Conservation (phyloP, 2,888 invertebrate species). For the Drosophila robusta region DNA sequence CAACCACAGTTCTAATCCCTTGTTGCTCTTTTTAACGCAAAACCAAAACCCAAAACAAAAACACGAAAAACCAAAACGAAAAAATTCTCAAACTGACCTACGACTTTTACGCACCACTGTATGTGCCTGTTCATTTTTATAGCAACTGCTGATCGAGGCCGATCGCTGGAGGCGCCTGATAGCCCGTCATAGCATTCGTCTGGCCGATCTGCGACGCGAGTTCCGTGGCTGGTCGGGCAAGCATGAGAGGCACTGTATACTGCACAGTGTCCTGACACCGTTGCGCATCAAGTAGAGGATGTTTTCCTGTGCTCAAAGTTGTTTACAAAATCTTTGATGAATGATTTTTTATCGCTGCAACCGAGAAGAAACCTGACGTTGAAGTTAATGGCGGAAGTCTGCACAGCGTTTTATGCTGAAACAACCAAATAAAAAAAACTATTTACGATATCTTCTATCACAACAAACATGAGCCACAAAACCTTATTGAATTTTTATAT, state of each 20-base stretch:
- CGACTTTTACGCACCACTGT: constrained; percentile 72
- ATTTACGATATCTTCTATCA: constrained; percentile 60
- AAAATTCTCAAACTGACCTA: constrained; percentile 37
- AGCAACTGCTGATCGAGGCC: constrained; percentile 82
- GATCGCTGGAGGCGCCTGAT: constrained; percentile 84
- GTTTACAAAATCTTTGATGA: constrained; percentile 45
- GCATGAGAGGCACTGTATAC: constrained; percentile 84
- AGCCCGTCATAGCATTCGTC: constrained; percentile 79
- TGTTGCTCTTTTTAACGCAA: constrained; percentile 72
- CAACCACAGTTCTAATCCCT: constrained; percentile 35
- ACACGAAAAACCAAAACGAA: constrained; percentile 16
- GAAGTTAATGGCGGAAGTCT: constrained; percentile 53
- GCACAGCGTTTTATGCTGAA: constrained; percentile 76
- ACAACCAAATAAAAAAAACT: constrained; percentile 53
- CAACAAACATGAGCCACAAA: constrained; percentile 55
- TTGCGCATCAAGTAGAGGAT: constrained; percentile 77
- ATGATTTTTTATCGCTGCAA: constrained; percentile 41
- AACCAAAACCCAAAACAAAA: constrained; percentile 54
- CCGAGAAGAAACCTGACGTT: constrained; percentile 27
- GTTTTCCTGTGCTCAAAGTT: constrained; percentile 62
- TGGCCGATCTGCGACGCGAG: constrained; percentile 77
- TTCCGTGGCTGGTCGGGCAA: constrained; percentile 85
- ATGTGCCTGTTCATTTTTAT: constrained; percentile 65
- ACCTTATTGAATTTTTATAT: constrained; percentile 43
- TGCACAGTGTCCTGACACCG: constrained; percentile 83